Conservation (phyloP, 2,113 vertebrate genomes). For the Galeopterus variegatus region DNA sequence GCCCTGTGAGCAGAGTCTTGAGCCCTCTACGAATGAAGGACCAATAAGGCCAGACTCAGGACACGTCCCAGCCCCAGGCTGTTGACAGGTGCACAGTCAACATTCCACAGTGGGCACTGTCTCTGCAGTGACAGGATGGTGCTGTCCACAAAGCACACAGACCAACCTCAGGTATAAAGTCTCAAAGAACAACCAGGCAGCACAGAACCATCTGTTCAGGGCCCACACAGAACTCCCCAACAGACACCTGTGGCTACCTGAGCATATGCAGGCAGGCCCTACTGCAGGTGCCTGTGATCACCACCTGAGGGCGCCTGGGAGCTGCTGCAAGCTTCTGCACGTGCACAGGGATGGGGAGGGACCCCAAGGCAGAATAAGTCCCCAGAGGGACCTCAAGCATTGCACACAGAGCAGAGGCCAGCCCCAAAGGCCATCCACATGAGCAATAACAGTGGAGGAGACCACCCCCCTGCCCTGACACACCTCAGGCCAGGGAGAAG, state of each 20-base stretch:
- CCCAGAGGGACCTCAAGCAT: background rate
- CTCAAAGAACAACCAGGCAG: background rate
- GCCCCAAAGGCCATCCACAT: background rate
- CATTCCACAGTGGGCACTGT: fast-evolving
- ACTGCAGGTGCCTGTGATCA: background rate
- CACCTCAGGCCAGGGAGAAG: background rate
- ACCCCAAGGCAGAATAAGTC: background rate
- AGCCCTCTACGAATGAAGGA: too few relatives aligned
- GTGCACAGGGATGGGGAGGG: too few relatives aligned
- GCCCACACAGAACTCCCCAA: background rate
- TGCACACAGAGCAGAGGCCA: background rate
- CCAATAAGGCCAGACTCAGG: background rate
- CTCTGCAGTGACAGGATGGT: background rate
- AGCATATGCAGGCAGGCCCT: background rate
- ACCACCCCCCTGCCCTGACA: background rate
- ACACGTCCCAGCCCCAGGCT: background rate
- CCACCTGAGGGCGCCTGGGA: background rate
- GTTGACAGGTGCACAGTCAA: background rate
- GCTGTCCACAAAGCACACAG: background rate
- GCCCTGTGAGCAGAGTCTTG: background rate
- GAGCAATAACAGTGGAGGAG: background rate
- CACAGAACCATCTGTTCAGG: too few relatives aligned
- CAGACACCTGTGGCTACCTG: background rate
- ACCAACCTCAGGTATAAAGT: background rate
- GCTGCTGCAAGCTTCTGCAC: background rate